Evolutionary conservation across 2,113 vertebrate species (phyloP), one percentile per base, ranked within the genome.

Genomic region (Oryctolagus cuniculus): DNA sequence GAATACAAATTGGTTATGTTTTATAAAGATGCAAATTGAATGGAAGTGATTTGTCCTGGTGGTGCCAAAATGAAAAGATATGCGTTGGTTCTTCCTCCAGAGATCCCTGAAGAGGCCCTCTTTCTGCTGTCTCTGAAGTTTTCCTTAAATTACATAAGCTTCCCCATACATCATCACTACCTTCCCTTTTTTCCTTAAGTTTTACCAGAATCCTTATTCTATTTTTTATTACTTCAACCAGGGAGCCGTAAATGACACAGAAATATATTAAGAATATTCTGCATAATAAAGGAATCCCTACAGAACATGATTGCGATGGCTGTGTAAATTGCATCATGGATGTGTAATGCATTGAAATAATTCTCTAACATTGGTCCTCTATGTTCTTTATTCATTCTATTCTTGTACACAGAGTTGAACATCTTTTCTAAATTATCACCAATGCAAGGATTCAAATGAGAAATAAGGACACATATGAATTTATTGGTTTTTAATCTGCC

Each of bases 1-100:
- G 13, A 55, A 67, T 44, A 44, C 38, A 80, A 58, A 58, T 13
- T 24, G 2, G 29, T 25, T 75, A 17, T 9, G 13, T 22, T 75
- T 12, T 44, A 51, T 27, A 49, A 70, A 31, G 24, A 21, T 77
- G 11, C 70, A 58, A 63, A 49, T 13, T 78, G 22, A 3, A 21
- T 44, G 24, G 63, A 89, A 69, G 10, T 80, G 74, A 66, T 86
- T 89, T 10, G 64, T 95, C 55, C 25, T 85, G 49, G 80, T 66
- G n/a, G 15, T 27, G 9, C 31, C 15, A 38, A 27, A 36, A 25
- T 80, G 17, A 74, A 61, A 92, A 85, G 64, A 38, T 17, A 8
- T 34, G 53, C 31, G 69, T 16, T n/a, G 25, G 9, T 58, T 75
- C 17, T 27, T 38, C 13, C 36, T 58, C 51, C 21, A 36, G 44